Evolutionary conservation across 2,113 vertebrate genomes (phyloP), one percentile per base, ranked within the genome.

Genomic region (Megalops atlanticus): DNA sequence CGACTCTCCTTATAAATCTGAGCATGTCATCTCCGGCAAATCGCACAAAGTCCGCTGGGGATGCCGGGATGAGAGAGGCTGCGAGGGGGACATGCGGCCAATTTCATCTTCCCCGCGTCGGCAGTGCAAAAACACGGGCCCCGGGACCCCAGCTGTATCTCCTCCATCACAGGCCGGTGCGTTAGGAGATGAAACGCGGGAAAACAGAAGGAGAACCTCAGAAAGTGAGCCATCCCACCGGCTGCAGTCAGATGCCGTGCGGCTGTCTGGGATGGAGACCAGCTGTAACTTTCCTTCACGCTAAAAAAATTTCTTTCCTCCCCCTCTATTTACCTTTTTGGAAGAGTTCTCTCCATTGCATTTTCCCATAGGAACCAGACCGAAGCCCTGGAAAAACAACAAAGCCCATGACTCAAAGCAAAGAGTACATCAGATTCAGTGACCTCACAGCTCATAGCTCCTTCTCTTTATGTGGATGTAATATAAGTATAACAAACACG

Each of bases 11-110:
- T 43, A 82, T 75, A 68, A 85, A 79, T 58, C 81, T 86, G 82
- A 81, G 78, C 85, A 78, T 91, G 86, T 91, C 90, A 91, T 90
- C 86, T 88, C 64, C 69, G 85, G 82, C 88, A 91, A 85, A 90
- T 84, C 89, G 81, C 79, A 81, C 83, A 82, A 88, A 79, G 88
- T 89, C 85, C 85, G 91, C 76, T 73, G 81, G 88, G 90, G 85
- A 72, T 83, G 88, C 86, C 75, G 3, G 86, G 81, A 83, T 82
- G 79, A 43, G 35, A 68, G 18, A 41, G 58, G 41, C 21, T 24
- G 64, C 14, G 68, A 31, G 18, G 14, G 18, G 45, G 75, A 31
- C 18, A 16, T n/a, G 16, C 47, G 31, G 73, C 40, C 58, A 69
- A 76, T 79, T 47, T 68, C 47, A 47, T 47, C 47, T 71, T 47